These are phyloP conservation scores for Campoplex capitator DNA, from an alignment of 2,888 invertebrate species.

Conservation along the genomic window DNA sequence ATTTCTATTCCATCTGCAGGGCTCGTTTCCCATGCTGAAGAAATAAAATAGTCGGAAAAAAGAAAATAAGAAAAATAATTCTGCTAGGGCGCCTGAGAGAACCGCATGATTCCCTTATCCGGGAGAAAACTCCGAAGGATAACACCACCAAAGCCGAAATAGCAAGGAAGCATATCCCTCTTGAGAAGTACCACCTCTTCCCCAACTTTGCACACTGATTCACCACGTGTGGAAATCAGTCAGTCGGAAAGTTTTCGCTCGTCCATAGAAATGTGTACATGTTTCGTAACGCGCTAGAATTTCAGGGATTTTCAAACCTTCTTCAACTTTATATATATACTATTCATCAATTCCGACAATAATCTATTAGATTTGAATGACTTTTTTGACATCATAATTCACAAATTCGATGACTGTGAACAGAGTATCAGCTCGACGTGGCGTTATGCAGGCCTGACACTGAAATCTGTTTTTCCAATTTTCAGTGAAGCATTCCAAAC, in stretches of 20 bases:
- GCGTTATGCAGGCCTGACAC: background rate
- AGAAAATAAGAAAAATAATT: slow-evolving; percentile 47
- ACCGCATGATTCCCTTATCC: slow-evolving; percentile 24
- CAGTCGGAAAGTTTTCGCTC: slow-evolving; percentile 56
- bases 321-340: background rate
- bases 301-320: background rate
- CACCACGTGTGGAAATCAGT: slow-evolving; percentile 56
- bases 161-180: slow-evolving; percentile 58
- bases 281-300: background rate
- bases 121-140: slow-evolving; percentile 38
- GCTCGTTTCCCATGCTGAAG: slow-evolving; percentile 24
- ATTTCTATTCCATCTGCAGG: slow-evolving; percentile 55
- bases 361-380: background rate
- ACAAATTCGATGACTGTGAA: background rate
- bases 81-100: slow-evolving; percentile 9
- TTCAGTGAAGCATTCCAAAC: background rate
- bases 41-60: slow-evolving; percentile 48
- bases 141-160: slow-evolving; percentile 34
- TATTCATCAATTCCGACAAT: background rate
- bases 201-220: slow-evolving; percentile 35
- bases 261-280: background rate
- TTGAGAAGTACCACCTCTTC: slow-evolving; percentile 22
- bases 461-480: background rate
- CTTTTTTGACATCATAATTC: background rate
- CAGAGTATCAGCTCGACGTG: background rate